Percentiles rank a stretch among this genome's conserved stretches.
phyloP scores from a whole-genome alignment of 2,888 invertebrate species.

The Lepidochrysops patricia region DNA sequence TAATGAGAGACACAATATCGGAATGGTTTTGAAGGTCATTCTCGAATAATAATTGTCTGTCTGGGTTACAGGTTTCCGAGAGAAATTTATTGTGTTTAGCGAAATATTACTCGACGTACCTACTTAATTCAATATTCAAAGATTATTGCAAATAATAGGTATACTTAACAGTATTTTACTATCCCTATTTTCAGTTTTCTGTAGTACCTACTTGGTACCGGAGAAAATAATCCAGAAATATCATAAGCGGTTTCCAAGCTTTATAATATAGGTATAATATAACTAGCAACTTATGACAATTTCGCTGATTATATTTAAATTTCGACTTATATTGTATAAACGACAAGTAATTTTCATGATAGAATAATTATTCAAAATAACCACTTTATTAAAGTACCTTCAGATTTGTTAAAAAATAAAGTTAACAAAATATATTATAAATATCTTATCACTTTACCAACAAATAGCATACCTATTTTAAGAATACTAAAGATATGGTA shows the following conservation, averaged over 20 bases:
- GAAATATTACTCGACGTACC: not conserved
- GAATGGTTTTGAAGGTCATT: slow-evolving; percentile 7
- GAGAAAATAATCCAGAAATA: not conserved
- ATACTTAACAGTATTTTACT: no score
- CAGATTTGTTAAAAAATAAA: not conserved
- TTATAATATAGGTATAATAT: not conserved
- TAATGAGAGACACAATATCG: not conserved
- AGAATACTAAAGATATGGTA: not conserved
- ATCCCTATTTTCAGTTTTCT: not conserved
- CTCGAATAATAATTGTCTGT: not conserved
- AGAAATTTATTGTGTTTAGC: not conserved
- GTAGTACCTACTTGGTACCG: not conserved
- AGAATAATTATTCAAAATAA: not conserved
- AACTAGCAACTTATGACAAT: not conserved
- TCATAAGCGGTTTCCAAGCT: not conserved
- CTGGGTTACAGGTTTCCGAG: not conserved
- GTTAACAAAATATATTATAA: not conserved
- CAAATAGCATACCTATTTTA: not conserved
- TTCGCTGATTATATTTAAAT: not conserved
- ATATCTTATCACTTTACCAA: not conserved
- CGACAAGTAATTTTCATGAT: not conserved
- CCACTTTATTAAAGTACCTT: slow-evolving; percentile 5
- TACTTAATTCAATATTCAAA: not conserved
- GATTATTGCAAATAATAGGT: no score
- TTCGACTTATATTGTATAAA: not conserved